Conservation (phyloP, 2,113 vertebrate species). For the Rhabdornis inornatus region DNA sequence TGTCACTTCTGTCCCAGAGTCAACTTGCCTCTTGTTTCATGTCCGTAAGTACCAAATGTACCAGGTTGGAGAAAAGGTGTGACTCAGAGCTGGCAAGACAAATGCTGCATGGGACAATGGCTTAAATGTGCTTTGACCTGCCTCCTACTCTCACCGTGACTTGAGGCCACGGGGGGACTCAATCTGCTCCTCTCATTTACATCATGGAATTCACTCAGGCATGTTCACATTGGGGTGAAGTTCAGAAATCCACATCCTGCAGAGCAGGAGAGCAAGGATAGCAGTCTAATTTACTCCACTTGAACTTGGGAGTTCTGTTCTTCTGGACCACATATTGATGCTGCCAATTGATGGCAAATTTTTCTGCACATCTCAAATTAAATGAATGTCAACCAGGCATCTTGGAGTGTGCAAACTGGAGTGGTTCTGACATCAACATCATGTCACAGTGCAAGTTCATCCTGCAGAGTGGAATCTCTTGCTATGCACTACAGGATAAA, state of each 20-base stretch:
- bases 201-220: neutral
- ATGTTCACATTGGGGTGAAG: neutral
- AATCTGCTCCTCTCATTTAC: neutral
- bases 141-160: neutral
- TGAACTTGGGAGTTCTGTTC: neutral
- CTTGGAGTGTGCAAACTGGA: neutral
- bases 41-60: neutral
- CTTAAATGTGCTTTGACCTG: neutral
- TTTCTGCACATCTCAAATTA: neutral
- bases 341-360: neutral
- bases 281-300: neutral
- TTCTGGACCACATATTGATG: neutral
- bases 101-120: neutral
- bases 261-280: neutral
- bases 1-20: neutral
- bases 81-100: neutral
- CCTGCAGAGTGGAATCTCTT: neutral
- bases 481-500: neutral
- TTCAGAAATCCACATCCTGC: neutral
- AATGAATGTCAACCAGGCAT: neutral
- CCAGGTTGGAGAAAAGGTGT: neutral
- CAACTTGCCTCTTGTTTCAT: neutral
- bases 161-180: neutral
- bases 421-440: neutral
- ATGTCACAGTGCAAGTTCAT: neutral